Conservation (phyloP, 2,888 invertebrate species). For the Venustoraphidia nigricollis region DNA sequence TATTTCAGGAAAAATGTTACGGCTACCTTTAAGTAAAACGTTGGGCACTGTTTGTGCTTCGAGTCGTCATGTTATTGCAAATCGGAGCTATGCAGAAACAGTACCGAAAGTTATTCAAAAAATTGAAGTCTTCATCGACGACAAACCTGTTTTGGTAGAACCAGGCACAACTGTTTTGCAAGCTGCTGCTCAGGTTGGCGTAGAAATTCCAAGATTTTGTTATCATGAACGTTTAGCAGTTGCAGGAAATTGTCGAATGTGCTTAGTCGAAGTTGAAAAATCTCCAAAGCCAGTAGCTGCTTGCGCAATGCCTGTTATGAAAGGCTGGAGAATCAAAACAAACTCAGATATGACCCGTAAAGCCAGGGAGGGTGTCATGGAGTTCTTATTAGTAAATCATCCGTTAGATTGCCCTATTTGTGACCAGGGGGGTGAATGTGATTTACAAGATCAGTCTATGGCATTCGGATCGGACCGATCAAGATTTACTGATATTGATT, state of each 20-base stretch:
- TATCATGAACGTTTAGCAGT: conserved; percentile 97
- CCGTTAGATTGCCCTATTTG: conserved; percentile 99
- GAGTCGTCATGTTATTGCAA: neutral
- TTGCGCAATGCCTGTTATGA: conserved; percentile 99
- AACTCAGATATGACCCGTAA: conserved; percentile 73
- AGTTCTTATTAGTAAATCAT: conserved; percentile 95
- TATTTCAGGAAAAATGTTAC: conserved; percentile 43
- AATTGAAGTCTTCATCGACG: conserved; percentile 94
- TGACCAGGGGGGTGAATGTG: conserved; percentile 93
- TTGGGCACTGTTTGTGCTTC: conserved; percentile 20
- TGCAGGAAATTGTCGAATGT: conserved; percentile 99
- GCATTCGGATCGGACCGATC: conserved; percentile 93
- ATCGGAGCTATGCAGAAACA: neutral
- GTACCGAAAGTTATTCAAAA: conserved; percentile 45
- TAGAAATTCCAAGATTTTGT: conserved; percentile 98
- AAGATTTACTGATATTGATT: conserved; percentile 82
- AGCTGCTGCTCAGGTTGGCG: conserved; percentile 89
- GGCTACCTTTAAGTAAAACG: conserved; percentile 57
- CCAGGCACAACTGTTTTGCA: conserved; percentile 93
- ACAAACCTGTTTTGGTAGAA: conserved; percentile 81
- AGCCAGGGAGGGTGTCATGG: conserved; percentile 88
- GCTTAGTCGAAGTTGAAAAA: conserved; percentile 97
- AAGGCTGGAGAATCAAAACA: conserved; percentile 97
- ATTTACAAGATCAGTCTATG: conserved; percentile 97
- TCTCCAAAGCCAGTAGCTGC: conserved; percentile 97